Evolutionary conservation across 2,888 invertebrate species (phyloP).

Genomic region (Petrophora chlorosata): DNA sequence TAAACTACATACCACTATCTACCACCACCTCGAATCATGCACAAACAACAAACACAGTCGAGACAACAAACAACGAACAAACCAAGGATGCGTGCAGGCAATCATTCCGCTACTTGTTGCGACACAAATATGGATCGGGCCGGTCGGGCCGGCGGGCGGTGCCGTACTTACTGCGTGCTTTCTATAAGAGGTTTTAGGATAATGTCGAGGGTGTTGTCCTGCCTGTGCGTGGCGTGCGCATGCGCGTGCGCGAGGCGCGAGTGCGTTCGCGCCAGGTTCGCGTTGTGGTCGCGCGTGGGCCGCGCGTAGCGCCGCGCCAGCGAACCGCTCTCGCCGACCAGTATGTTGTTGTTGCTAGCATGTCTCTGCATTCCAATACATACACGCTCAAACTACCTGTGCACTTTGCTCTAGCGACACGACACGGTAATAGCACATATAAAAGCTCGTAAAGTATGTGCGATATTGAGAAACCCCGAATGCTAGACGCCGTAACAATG

Average conservation of each 20-base stretch:
- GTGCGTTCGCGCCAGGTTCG: conserved; percentile 75
- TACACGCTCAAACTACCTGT: conserved; percentile 71
- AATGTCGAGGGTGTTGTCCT: conserved; percentile 84
- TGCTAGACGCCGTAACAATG: conserved; percentile 40
- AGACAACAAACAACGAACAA: conserved; percentile 52
- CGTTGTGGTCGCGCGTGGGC: conserved; percentile 71
- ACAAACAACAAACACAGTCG: conserved; percentile 48
- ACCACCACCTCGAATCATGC: conserved; percentile 67
- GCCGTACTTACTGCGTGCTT: conserved; percentile 84
- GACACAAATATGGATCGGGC: conserved; percentile 61
- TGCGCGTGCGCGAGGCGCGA: conserved; percentile 60
- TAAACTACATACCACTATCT: conserved; percentile 44
- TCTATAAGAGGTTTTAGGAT: conserved; percentile 83
- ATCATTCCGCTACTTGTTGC: conserved; percentile 72
- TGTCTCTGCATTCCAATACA: conserved; percentile 82
- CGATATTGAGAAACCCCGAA: conserved; percentile 13
- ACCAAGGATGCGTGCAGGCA: conserved; percentile 74
- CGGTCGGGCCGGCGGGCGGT: conserved; percentile 48
- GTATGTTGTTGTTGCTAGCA: conserved; percentile 85
- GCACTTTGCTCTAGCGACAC: conserved; percentile 50
- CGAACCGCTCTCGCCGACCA: conserved; percentile 79
- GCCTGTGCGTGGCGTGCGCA: conserved; percentile 58
- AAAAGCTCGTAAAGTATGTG: conserved; percentile 18
- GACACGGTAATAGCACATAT: conserved; percentile 24
- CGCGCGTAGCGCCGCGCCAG: conserved; percentile 77